Evolutionary conservation across 2,113 vertebrate species (phyloP).

Genomic region (Serilophus lunatus): DNA sequence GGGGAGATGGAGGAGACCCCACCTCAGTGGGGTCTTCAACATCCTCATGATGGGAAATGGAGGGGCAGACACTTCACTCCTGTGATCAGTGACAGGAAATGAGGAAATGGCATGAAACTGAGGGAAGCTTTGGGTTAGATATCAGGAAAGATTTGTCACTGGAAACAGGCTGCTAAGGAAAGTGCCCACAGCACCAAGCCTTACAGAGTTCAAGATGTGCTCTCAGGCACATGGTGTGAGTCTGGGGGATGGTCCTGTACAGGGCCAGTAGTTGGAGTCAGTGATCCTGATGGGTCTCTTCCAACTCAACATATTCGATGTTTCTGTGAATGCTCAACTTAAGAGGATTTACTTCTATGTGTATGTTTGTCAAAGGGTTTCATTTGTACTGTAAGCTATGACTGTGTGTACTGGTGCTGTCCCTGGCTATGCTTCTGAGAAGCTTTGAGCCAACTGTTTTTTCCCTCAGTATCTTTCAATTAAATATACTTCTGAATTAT

Average conservation of each 20-base stretch:
- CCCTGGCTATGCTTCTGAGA: neutral
- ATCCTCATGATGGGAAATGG: neutral
- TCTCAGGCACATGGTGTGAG: neutral
- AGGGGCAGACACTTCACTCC: neutral
- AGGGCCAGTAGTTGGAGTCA: neutral
- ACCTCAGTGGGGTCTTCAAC: neutral
- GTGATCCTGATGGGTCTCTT: neutral
- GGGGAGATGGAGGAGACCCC: neutral
- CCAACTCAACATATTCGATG: neutral
- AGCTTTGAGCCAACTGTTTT: neutral
- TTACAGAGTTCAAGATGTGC: neutral
- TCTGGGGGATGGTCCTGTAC: neutral
- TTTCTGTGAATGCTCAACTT: neutral
- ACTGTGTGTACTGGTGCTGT: neutral
- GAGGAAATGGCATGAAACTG: neutral
- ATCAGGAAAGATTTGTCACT: neutral
- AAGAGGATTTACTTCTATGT: neutral
- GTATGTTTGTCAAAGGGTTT: neutral
- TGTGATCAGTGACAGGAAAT: neutral
- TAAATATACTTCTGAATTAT: neutral
- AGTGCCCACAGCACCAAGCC: no score
- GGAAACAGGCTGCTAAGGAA: neutral
- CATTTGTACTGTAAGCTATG: neutral
- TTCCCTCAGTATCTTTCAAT: neutral
- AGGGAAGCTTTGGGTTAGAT: neutral